These are phyloP conservation scores for Apostichopus japonicus DNA, from an alignment of 35 echinoderm and acorn worm genomes.

Conservation along the genomic window DNA sequence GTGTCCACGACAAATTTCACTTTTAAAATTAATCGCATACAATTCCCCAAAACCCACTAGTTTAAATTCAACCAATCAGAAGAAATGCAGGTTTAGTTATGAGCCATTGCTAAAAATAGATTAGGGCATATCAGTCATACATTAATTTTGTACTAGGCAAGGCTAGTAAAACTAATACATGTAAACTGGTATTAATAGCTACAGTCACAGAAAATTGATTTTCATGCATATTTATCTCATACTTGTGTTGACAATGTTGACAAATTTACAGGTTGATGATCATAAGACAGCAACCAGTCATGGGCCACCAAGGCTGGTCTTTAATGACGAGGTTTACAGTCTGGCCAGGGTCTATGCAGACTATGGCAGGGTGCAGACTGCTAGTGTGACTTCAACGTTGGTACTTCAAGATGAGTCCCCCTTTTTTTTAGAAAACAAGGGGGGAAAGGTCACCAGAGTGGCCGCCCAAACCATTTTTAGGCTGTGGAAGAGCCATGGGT, in stretches of 20 bases:
- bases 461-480: too few species aligned
- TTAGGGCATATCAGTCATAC: neutral
- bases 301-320: neutral
- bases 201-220: neutral
- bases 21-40: too few species aligned
- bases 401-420: neutral
- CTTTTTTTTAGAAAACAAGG: neutral
- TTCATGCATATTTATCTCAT: conserved; percentile 5
- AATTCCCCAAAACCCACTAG: too few species aligned
- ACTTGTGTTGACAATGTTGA: conserved; percentile 13
- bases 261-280: neutral
- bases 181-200: neutral
- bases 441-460: neutral
- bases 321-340: neutral
- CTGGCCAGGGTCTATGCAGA: neutral
- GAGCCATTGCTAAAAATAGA: too few species aligned
- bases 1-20: too few species aligned
- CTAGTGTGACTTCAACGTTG: neutral
- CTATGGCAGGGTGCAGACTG: too few species aligned
- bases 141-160: neutral
- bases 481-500: neutral
- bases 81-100: too few species aligned
- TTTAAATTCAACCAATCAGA: too few species aligned
- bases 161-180: neutral
- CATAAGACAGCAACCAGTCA: neutral